phyloP scores from a whole-genome alignment of 2,797 vertebrate species.

The Anableps anableps region DNA sequence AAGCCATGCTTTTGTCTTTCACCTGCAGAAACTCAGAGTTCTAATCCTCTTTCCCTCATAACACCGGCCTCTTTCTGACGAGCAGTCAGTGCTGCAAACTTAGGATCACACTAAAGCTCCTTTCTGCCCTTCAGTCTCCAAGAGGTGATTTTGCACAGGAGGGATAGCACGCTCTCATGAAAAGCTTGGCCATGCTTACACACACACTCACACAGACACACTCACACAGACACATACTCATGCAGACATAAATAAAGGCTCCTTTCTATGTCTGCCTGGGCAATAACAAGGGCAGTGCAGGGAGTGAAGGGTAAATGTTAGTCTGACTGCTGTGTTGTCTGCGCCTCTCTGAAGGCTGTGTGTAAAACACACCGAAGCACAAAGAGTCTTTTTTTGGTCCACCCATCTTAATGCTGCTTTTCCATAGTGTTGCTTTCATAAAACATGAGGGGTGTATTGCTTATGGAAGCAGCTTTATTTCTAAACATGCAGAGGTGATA shows the following conservation, averaged over 20 bases:
- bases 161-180: conserved; percentile 26
- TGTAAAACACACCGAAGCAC: conserved; percentile 52
- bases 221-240: neutral
- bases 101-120: conserved; percentile 36
- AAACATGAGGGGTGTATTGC: conserved; percentile 58
- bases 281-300: conserved; percentile 53
- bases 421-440: conserved; percentile 61
- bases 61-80: conserved; percentile 29
- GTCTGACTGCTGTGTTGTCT: conserved; percentile 58
- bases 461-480: conserved; percentile 44
- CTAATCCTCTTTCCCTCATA: conserved; percentile 52
- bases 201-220: conserved; percentile 1
- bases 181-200: neutral
- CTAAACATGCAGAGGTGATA: conserved; percentile 40
- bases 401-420: conserved; percentile 51
- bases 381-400: conserved; percentile 70
- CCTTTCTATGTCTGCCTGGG: conserved; percentile 51
- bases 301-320: conserved; percentile 67
- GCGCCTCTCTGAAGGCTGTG: conserved; percentile 46
- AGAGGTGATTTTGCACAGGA: conserved; percentile 33
- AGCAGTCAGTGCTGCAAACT: conserved; percentile 27
- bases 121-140: conserved; percentile 5
- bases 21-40: neutral
- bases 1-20: neutral
- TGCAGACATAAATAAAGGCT: conserved; percentile 35